These are phyloP conservation scores for Diorhabda sublineata DNA, from an alignment of 1,140 invertebrate species.

Conservation along the genomic window DNA sequence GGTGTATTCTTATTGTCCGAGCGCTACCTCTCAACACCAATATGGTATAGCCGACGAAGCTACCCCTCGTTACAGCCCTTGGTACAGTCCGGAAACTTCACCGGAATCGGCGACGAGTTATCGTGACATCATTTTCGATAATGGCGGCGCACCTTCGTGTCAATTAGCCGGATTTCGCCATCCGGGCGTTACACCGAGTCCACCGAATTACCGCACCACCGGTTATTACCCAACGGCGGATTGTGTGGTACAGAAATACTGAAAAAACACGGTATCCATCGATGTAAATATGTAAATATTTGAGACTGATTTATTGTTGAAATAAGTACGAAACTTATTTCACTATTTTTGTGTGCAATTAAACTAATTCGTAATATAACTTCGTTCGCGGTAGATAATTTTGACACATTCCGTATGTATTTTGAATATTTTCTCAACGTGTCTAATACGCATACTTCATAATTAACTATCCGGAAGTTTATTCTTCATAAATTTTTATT, in stretches of 20 bases:
- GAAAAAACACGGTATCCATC: constrained; percentile 33
- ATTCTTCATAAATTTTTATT: no score
- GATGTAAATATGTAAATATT: constrained; percentile 33
- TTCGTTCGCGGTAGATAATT: no score
- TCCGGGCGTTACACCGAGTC: constrained; percentile 52
- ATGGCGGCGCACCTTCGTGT: constrained; percentile 50
- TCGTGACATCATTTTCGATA: constrained; percentile 44
- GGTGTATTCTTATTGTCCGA: constrained; percentile 46
- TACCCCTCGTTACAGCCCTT: constrained; percentile 51
- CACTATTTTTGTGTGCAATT: constrained; percentile 2
- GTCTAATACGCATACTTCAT: no score
- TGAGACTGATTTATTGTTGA: constrained; percentile 36
- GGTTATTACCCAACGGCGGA: constrained; percentile 55
- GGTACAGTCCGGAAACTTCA: constrained; percentile 53
- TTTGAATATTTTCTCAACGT: no score
- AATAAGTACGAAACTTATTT: background rate
- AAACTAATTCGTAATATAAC: no score
- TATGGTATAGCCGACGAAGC: constrained; percentile 53
- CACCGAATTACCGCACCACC: constrained; percentile 52
- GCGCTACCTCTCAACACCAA: constrained; percentile 51
- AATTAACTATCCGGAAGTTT: no score
- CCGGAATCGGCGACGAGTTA: constrained; percentile 52
- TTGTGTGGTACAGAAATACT: constrained; percentile 45
- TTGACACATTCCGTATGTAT: no score
- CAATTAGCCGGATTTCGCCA: constrained; percentile 56